A percentile compares a stretch with the other conserved stretches of the same genome.
Conservation (phyloP, 2,888 invertebrate genomes). For the Drosophila falleni region DNA sequence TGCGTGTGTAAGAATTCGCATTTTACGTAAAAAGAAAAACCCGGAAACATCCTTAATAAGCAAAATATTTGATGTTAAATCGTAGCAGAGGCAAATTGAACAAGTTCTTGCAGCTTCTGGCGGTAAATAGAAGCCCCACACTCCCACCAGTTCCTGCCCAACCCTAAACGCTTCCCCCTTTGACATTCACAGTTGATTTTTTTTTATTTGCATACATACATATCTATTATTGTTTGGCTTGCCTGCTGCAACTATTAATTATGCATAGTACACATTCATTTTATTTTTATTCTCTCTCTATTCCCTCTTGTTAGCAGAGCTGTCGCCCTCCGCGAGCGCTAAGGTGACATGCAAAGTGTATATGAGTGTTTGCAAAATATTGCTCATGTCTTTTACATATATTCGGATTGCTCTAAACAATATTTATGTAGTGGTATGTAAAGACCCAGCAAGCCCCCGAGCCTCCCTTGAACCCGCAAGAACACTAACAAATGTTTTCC, state of each 20-base stretch:
- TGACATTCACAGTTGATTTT: conserved; percentile 48
- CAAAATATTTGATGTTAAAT: conserved; percentile 83
- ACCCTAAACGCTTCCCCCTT: conserved; percentile 65
- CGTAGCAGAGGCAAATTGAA: conserved; percentile 84
- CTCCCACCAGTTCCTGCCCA: conserved; percentile 26
- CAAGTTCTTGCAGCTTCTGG: conserved; percentile 84
- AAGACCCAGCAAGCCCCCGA: conserved; percentile 14
- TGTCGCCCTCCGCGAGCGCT: conserved; percentile 34
- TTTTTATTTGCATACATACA: conserved; percentile 44
- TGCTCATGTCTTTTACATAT: conserved; percentile 29
- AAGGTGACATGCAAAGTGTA: conserved; percentile 43
- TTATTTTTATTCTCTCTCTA: conserved; percentile 60
- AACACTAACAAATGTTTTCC: conserved; percentile 41
- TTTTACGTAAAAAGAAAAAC: conserved; percentile 70
- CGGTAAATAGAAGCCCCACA: conserved; percentile 76
- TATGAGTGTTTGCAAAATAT: conserved; percentile 40
- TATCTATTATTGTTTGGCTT: conserved; percentile 69
- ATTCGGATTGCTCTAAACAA: conserved; percentile 39
- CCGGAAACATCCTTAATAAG: conserved; percentile 51
- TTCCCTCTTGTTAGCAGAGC: conserved; percentile 37
- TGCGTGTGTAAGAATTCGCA: conserved; percentile 71
- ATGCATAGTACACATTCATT: conserved; percentile 70
- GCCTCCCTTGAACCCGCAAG: conserved; percentile 6
- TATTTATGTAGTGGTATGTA: conserved; percentile 53
- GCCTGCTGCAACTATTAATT: conserved; percentile 68